Evolutionary conservation across 2,797 vertebrate genomes (phyloP).

Genomic region (Phoxinus dragarum): DNA sequence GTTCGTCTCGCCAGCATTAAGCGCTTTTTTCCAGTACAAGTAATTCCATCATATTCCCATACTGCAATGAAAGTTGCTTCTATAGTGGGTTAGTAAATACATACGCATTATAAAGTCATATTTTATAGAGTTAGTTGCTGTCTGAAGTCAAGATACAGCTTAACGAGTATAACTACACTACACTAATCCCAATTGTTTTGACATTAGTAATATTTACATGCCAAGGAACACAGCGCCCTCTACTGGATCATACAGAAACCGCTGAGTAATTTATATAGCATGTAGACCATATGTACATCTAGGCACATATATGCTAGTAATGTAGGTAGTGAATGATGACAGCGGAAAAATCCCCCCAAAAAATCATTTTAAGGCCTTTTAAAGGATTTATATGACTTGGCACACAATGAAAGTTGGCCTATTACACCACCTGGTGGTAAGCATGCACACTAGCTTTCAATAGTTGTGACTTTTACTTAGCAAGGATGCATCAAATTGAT

Average conservation of each 20-base stretch:
- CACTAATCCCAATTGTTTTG: background rate
- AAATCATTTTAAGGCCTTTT: background rate
- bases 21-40: constrained; percentile 25
- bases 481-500: background rate
- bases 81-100: background rate
- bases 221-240: constrained; percentile 19
- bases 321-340: background rate
- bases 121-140: background rate
- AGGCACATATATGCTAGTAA: background rate
- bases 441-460: background rate
- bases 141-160: background rate
- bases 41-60: background rate
- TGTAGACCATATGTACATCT: background rate
- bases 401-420: constrained; percentile 37
- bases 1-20: background rate
- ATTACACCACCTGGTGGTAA: constrained; percentile 74
- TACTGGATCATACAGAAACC: background rate
- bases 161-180: background rate
- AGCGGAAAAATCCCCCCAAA: background rate
- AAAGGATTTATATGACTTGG: background rate
- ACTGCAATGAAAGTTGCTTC: background rate
- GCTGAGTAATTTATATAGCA: background rate
- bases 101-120: background rate
- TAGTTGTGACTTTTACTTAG: background rate
- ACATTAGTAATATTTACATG: constrained; percentile 18